Percentiles rank a stretch among this genome's conserved stretches.
phyloP scores from a whole-genome alignment of 2,888 invertebrate genomes.

The Drosophila borborema region DNA sequence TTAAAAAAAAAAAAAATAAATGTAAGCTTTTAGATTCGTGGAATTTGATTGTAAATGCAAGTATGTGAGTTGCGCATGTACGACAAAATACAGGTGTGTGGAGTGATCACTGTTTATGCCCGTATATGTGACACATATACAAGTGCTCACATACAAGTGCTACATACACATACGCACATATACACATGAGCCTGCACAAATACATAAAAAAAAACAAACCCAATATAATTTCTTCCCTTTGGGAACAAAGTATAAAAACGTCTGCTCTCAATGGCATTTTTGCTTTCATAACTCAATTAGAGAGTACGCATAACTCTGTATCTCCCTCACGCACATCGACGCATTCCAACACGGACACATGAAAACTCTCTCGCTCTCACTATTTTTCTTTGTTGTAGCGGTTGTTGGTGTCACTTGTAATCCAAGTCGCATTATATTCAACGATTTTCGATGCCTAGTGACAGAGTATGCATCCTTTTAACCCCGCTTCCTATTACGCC shows the following conservation, averaged over 20 bases:
- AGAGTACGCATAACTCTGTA: constrained; percentile 24
- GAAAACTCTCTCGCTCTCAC: neutral
- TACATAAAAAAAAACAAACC: no score
- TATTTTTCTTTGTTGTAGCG: constrained; percentile 11
- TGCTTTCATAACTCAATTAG: constrained; percentile 41
- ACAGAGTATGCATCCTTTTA: constrained; percentile 9
- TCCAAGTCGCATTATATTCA: constrained; percentile 48
- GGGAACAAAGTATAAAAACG: neutral
- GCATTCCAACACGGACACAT: constrained; percentile 16
- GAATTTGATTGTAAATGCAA: no score
- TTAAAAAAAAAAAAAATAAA: no score
- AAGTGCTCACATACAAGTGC: neutral
- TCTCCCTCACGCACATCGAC: constrained; percentile 3
- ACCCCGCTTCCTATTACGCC: neutral
- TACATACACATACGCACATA: neutral
- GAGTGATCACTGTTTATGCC: neutral
- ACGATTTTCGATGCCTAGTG: constrained; percentile 50
- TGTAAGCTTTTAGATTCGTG: no score
- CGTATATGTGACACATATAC: neutral
- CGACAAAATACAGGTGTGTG: no score
- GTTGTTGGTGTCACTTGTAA: constrained; percentile 22
- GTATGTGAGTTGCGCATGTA: no score
- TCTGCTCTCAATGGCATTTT: constrained; percentile 27
- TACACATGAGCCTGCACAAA: neutral
- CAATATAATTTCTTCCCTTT: no score